Conservation (phyloP, 1,140 invertebrate species). For the Berghia stephanieae region DNA sequence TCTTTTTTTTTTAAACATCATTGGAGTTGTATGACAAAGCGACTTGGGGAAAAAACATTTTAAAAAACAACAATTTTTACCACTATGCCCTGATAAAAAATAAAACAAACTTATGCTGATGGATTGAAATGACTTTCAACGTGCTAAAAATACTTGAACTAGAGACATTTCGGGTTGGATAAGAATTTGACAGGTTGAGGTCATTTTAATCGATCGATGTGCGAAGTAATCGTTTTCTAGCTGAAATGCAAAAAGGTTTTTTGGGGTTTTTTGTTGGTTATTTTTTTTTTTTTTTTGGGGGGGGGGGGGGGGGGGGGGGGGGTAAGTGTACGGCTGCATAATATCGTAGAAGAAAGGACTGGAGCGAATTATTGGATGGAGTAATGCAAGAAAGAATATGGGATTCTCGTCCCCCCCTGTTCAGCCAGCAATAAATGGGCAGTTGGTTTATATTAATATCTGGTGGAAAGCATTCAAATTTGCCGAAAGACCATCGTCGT, state of each 20-base stretch:
- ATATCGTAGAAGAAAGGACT: not conserved
- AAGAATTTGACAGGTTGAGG: too few relatives aligned
- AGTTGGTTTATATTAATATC: not conserved
- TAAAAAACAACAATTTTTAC: not conserved
- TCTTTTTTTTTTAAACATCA: not conserved
- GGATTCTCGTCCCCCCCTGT: not conserved
- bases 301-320: conserved; percentile 1
- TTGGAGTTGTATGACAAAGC: not conserved
- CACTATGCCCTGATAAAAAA: not conserved
- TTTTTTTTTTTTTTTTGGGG: conserved; percentile 18
- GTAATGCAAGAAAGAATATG: not conserved
- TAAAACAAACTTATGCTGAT: not conserved
- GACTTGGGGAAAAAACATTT: not conserved
- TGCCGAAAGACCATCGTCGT: not conserved
- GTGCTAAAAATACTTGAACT: too few relatives aligned
- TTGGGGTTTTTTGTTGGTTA: not conserved
- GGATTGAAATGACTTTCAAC: too few relatives aligned
- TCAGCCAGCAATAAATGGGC: not conserved
- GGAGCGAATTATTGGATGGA: not conserved
- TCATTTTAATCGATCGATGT: not conserved
- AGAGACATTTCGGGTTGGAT: too few relatives aligned
- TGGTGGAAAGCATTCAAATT: not conserved
- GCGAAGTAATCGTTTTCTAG: not conserved
- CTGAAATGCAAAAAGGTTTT: not conserved
- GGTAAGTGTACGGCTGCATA: too few relatives aligned